A percentile compares a stretch with the other conserved stretches of the same genome.
Conservation (phyloP, 2,113 vertebrate genomes). For the Phylloscopus trochilus region DNA sequence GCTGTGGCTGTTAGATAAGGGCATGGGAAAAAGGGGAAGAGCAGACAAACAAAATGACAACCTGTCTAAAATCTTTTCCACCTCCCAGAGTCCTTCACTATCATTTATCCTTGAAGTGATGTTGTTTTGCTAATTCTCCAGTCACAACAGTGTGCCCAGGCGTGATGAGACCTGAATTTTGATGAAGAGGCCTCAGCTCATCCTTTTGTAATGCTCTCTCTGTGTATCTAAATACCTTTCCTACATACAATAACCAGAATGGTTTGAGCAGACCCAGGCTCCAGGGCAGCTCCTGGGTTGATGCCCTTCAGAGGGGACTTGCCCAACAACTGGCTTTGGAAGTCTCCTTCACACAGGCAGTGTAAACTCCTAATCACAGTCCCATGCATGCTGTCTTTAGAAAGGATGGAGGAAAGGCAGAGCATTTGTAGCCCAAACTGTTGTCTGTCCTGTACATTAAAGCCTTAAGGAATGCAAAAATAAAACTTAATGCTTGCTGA, state of each 20-base stretch:
- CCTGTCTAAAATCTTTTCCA: background rate
- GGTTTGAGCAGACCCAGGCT: background rate
- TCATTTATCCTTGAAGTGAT: background rate
- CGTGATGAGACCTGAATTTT: background rate
- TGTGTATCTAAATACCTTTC: background rate
- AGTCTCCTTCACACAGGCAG: background rate
- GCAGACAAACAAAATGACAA: background rate
- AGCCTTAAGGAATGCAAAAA: background rate
- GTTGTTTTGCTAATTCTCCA: background rate
- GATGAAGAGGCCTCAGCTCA: background rate
- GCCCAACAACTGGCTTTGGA: background rate
- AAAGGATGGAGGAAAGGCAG: background rate
- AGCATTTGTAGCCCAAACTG: background rate
- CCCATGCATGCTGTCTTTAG: background rate
- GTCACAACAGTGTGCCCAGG: background rate
- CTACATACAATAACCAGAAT: background rate
- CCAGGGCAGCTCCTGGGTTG: background rate
- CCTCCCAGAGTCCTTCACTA: background rate
- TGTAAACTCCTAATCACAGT: background rate
- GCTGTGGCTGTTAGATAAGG: background rate
- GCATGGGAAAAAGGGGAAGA: background rate
- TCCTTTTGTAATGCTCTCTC: background rate
- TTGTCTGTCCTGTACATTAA: background rate
- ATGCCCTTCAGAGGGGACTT: background rate
- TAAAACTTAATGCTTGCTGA: background rate